phyloP scores from a whole-genome alignment of 2,113 vertebrate genomes.

The Thamnaconus septentrionalis region DNA sequence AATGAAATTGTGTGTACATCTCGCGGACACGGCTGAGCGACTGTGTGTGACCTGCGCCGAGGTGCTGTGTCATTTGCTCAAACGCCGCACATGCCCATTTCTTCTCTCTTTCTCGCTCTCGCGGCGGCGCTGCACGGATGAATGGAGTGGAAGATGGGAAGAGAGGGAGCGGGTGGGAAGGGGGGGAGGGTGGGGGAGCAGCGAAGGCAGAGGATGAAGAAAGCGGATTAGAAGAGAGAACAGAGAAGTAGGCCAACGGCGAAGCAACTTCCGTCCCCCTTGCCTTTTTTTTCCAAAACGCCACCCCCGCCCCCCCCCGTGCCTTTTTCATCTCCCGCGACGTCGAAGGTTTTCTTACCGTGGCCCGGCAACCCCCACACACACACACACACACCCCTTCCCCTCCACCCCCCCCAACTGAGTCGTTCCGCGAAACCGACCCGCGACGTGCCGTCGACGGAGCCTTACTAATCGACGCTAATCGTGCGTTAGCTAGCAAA shows the following conservation, averaged over 20 bases:
- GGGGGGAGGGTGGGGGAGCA: conserved; percentile 3
- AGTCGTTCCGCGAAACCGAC: no score
- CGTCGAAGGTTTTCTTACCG: no score
- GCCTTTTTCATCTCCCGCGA: no score
- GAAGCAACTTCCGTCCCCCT: conserved; percentile 13
- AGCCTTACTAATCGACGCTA: no score
- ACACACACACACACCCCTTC: no score
- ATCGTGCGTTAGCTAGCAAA: no score
- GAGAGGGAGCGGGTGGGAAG: conserved; percentile 14
- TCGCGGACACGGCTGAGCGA: conserved; percentile 2
- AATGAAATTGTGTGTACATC: conserved; percentile 8
- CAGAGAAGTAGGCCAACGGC: conserved; percentile 44
- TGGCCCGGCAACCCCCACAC: no score
- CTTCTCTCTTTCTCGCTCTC: conserved; percentile 12
- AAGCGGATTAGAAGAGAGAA: conserved; percentile 43
- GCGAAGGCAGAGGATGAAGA: conserved; percentile 39
- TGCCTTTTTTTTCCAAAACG: no score
- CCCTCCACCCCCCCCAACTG: no score
- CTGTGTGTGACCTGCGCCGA: conserved; percentile 14
- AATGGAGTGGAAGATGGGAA: conserved; percentile 51
- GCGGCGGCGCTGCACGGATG: conserved; percentile 50
- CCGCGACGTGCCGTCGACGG: no score
- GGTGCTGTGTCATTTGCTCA: conserved; percentile 31
- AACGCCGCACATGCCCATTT: conserved; percentile 14
- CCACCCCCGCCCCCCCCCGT: no score